phyloP scores from a whole-genome alignment of 2,888 invertebrate species.

The Agrotis segetum region DNA sequence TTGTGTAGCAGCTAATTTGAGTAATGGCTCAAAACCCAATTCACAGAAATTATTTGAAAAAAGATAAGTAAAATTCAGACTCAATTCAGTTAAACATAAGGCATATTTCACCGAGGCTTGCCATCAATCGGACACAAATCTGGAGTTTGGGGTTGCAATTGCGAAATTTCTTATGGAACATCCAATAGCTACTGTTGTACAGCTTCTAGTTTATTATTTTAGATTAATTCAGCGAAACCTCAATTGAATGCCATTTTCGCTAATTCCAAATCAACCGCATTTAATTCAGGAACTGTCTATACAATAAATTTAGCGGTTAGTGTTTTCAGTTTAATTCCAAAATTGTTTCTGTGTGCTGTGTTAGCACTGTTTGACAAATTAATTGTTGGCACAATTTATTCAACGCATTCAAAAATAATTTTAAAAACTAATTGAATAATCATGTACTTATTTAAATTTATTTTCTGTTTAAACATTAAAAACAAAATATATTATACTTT shows the following conservation, averaged over 20 bases:
- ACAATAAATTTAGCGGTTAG: constrained; percentile 31
- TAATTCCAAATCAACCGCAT: constrained; percentile 41
- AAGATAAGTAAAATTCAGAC: too few relatives aligned
- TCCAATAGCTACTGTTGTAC: not conserved
- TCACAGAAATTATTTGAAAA: too few relatives aligned
- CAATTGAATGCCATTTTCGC: constrained; percentile 17
- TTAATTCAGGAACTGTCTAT: constrained; percentile 35
- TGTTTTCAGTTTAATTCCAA: constrained; percentile 15
- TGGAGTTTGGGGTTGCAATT: not conserved
- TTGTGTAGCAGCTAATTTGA: too few relatives aligned
- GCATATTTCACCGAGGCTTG: too few relatives aligned
- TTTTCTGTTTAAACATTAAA: too few relatives aligned
- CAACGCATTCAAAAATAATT: too few relatives aligned
- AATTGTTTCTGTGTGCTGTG: not conserved
- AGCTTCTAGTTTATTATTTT: not conserved
- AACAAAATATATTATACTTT: too few relatives aligned
- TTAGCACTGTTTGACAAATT: not conserved
- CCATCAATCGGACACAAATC: too few relatives aligned
- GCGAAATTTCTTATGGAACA: not conserved
- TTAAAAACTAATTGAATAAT: too few relatives aligned
- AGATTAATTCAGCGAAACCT: constrained; percentile 20
- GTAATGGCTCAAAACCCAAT: too few relatives aligned
- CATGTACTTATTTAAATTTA: too few relatives aligned
- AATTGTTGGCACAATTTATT: not conserved
- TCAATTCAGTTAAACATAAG: too few relatives aligned